phyloP scores from a whole-genome alignment of 2,113 vertebrate species.

The Antidorcas marsupialis region DNA sequence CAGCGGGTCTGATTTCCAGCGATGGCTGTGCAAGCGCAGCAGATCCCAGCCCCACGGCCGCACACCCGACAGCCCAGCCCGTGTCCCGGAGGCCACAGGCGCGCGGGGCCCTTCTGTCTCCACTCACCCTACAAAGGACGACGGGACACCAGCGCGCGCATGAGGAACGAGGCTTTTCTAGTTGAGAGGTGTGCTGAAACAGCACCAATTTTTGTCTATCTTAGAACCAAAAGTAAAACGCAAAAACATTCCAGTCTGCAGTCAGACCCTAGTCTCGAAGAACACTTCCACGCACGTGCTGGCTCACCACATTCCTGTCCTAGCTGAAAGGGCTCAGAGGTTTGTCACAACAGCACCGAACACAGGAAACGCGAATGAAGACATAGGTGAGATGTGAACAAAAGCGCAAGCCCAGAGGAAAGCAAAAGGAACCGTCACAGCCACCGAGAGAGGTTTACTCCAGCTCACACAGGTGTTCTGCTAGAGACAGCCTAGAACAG shows the following conservation, averaged over 20 bases:
- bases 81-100: background rate
- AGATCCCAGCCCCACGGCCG: background rate
- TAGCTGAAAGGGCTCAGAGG: background rate
- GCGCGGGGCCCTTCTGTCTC: background rate
- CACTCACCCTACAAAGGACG: background rate
- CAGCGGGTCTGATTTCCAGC: background rate
- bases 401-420: background rate
- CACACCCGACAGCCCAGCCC: background rate
- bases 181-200: background rate
- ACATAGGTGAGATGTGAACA: background rate
- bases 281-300: background rate
- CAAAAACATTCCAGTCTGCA: background rate
- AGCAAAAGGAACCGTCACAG: background rate
- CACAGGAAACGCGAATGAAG: background rate
- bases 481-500: background rate
- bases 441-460: background rate
- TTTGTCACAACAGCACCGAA: background rate
- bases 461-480: background rate
- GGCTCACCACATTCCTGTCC: background rate
- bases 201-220: background rate
- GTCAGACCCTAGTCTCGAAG: background rate
- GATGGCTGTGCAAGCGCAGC: background rate
- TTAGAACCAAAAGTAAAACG: conserved; percentile 17
- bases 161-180: background rate
- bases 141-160: background rate